Evolutionary conservation across 1,140 invertebrate genomes (phyloP).

Genomic region (Zaprionus ornatus): DNA sequence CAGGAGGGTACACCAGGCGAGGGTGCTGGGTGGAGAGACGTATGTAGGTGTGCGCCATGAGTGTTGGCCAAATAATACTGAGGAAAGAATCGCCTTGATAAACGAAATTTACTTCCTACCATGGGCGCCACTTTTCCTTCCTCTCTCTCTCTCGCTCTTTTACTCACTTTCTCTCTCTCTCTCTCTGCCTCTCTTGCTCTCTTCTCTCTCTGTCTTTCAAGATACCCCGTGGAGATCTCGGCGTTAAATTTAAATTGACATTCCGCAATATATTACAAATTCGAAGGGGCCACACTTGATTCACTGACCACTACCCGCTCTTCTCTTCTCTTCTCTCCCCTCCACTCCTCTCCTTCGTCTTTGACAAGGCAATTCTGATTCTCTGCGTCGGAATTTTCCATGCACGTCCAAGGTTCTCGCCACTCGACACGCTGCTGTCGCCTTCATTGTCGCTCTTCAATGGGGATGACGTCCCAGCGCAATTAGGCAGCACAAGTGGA

Average conservation of each 20-base stretch:
- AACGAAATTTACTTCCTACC: not conserved
- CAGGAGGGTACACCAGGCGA: not conserved
- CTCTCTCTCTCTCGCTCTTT: not conserved
- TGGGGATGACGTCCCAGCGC: not conserved
- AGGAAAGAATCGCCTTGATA: not conserved
- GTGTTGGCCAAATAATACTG: not conserved
- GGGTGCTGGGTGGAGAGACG: not conserved
- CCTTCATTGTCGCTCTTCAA: constrained; percentile 1
- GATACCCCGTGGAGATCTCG: not conserved
- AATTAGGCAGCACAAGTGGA: not conserved
- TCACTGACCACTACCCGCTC: not conserved
- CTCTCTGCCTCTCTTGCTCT: not conserved
- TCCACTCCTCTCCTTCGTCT: constrained; percentile 22
- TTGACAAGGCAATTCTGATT: constrained; percentile 40
- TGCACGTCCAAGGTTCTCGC: not conserved
- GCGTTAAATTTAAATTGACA: constrained; percentile 1
- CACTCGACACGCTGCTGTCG: constrained; percentile 11
- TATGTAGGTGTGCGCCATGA: too few species aligned
- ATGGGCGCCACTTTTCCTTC: not conserved
- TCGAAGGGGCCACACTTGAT: not conserved
- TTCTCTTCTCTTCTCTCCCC: not conserved
- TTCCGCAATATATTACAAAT: constrained; percentile 3
- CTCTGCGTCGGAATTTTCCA: constrained; percentile 72
- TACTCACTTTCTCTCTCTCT: not conserved
- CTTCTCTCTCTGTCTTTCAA: not conserved